Conservation (phyloP, 2,797 vertebrate species). For the Hippoglossus hippoglossus region DNA sequence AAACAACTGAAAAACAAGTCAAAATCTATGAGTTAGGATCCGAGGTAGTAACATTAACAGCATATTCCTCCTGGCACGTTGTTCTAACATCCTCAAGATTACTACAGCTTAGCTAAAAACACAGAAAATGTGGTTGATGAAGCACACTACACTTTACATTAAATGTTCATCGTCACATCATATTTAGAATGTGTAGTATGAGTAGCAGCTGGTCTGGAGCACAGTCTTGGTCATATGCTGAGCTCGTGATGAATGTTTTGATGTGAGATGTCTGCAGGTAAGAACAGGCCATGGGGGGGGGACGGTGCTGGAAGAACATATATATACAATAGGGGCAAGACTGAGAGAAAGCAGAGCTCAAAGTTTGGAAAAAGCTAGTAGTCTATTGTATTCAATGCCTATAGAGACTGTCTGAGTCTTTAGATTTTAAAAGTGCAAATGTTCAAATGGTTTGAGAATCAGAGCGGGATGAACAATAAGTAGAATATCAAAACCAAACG, state of each 20-base stretch:
- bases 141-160: background rate
- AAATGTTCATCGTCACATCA: conserved; percentile 15
- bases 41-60: too few species aligned
- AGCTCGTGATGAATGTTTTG: conserved; percentile 42
- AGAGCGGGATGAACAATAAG: conserved; percentile 1
- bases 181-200: conserved; percentile 1
- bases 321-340: background rate
- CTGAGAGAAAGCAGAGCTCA: background rate
- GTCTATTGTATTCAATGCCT: background rate
- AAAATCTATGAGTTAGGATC: too few species aligned
- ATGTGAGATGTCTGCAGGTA: conserved; percentile 25
- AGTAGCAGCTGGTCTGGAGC: conserved; percentile 23
- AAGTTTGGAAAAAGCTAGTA: background rate
- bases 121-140: conserved; percentile 2
- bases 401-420: conserved; percentile 3
- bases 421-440: background rate
- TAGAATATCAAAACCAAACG: conserved; percentile 3
- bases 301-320: background rate
- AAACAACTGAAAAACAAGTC: too few species aligned
- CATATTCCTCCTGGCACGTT: background rate
- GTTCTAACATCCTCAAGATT: background rate
- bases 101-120: background rate
- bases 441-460: conserved; percentile 22
- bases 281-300: background rate
- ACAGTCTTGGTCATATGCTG: conserved; percentile 3